These are phyloP conservation scores for Rhineura floridana DNA, from an alignment of 2,113 vertebrate species.

Conservation along the genomic window DNA sequence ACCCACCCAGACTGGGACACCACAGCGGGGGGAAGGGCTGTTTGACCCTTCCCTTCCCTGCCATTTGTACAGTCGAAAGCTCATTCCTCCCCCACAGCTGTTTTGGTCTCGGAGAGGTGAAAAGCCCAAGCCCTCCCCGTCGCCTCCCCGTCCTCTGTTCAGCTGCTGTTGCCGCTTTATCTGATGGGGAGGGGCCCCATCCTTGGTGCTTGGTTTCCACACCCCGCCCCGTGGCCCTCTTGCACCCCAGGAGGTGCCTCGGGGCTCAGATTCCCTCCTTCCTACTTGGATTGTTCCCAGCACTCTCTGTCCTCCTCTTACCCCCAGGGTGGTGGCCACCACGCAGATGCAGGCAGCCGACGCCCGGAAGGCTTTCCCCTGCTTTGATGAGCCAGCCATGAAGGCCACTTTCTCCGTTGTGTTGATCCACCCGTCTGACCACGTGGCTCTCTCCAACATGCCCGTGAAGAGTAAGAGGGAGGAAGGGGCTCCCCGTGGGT, in stretches of 20 bases:
- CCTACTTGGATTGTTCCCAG: neutral
- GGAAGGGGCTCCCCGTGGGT: accelerated
- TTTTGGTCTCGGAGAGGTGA: neutral
- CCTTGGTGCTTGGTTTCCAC: neutral
- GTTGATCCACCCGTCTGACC: conserved; percentile 71
- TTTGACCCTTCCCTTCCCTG: neutral
- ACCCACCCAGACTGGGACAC: neutral
- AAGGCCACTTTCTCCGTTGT: conserved; percentile 88
- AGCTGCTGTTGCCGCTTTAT: neutral
- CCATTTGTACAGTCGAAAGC: neutral
- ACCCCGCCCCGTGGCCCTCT: too few species aligned
- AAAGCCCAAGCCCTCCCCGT: neutral
- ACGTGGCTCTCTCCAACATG: conserved; percentile 87
- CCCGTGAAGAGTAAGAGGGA: conserved; percentile 71
- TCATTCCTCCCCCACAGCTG: neutral
- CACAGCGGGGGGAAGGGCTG: neutral
- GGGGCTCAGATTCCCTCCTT: neutral
- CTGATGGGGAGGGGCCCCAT: neutral
- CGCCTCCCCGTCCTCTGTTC: too few species aligned
- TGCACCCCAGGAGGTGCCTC: neutral
- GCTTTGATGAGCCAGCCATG: conserved; percentile 95
- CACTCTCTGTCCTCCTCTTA: conserved; percentile 26
- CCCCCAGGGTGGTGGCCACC: conserved; percentile 89
- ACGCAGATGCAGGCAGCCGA: conserved; percentile 92
- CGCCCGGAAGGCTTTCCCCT: conserved; percentile 92